Evolutionary conservation across 2,113 vertebrate genomes (phyloP), one percentile per base, ranked within the genome.

Genomic region (Bambusicola thoracicus): DNA sequence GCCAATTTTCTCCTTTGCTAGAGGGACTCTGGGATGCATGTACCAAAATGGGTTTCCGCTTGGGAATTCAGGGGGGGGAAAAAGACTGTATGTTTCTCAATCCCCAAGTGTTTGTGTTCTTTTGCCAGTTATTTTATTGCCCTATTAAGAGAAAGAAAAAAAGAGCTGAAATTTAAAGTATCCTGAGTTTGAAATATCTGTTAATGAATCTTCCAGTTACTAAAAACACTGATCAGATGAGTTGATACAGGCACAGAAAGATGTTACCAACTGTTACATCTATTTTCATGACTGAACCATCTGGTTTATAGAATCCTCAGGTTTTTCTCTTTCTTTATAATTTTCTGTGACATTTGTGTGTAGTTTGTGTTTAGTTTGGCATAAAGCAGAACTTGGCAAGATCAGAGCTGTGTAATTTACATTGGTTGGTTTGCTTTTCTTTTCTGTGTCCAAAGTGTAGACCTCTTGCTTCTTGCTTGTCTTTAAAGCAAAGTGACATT

Each of bases 361-460:
- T 95, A 56, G 72, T 93, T 89, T 92, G 41, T 93, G 91, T 93
- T 95, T 92, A 74, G 81, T 87, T 93, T 94, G 94, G 78, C 89
- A 46, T 65, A 10, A 8, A 58, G 74, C 76, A 73, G 62, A 82
- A 49, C 78, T 90, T 94, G 74, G 87, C 29, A 0, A 69, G 41
- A 67, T 66, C 77, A 69, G 46, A 87, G 41, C 67, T 85, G 30
- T 0, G 2, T 76, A 67, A 73, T 92, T 90, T n/a, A 91, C 44
- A 18, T 2, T 81, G 48, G 24, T 75, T 92, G 61, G 48, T 92
- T 95, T 88, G 22, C n/a, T 84, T 80, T 79, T 70, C 65, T 21
- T 92, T 92, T 72, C 46, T 0, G 0, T 68, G 66, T 61, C 75
- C 83, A 92, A 67, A 74, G 43, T 25, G 34, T 43, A 88, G 92